These are phyloP conservation scores for Cinclus cinclus DNA, from an alignment of 2,113 vertebrate genomes.

Conservation along the genomic window DNA sequence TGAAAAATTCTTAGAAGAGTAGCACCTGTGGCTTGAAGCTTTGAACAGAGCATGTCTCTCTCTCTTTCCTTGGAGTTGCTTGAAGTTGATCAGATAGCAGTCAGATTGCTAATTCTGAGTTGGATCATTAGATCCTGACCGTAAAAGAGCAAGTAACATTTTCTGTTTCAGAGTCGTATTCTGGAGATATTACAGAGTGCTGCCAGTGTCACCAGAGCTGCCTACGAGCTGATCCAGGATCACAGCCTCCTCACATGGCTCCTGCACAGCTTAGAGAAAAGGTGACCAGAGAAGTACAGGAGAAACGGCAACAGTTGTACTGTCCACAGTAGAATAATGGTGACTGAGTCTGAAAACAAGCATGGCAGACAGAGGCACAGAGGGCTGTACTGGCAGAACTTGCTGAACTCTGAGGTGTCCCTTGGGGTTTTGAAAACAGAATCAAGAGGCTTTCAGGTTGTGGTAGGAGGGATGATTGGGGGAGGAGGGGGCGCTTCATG, in stretches of 20 bases:
- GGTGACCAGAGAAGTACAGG: conserved; percentile 59
- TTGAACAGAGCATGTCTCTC: background rate
- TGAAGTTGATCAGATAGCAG: background rate
- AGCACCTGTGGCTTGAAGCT: background rate
- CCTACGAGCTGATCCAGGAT: conserved; percentile 84
- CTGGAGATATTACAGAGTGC: conserved; percentile 81
- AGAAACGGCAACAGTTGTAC: background rate
- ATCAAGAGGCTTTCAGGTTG: background rate
- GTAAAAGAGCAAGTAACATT: background rate
- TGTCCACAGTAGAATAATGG: background rate
- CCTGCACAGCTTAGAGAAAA: conserved; percentile 80
- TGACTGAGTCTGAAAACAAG: background rate
- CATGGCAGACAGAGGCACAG: background rate
- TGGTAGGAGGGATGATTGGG: background rate
- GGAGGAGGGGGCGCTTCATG: background rate
- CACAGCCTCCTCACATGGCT: conserved; percentile 88
- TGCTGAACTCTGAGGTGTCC: background rate
- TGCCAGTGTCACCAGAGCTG: conserved; percentile 78
- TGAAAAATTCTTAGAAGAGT: background rate
- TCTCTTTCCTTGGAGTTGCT: background rate
- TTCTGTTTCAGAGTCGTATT: conserved; percentile 79
- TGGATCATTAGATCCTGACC: background rate
- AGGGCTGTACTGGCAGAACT: background rate
- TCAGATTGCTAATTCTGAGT: background rate
- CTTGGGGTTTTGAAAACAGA: background rate